Evolutionary conservation across 2,113 vertebrate genomes (phyloP).

Genomic region (Pristiophorus japonicus): DNA sequence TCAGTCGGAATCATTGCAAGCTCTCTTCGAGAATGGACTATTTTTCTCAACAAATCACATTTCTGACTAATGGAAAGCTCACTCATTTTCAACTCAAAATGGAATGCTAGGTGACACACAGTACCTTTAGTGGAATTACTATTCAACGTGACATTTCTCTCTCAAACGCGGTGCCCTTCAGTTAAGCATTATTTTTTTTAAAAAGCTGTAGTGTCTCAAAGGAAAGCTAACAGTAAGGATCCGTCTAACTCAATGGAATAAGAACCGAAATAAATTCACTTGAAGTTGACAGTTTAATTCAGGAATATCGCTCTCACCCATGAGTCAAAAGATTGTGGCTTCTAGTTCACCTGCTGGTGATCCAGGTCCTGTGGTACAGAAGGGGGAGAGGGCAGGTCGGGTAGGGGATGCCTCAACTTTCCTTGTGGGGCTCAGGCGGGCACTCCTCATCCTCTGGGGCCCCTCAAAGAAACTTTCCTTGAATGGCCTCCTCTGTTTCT

Average conservation of each 20-base stretch:
- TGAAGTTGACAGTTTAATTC: neutral
- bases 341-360: neutral
- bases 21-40: neutral
- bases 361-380: neutral
- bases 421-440: neutral
- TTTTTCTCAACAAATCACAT: neutral
- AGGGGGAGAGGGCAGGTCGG: neutral
- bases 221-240: neutral
- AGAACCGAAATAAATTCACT: neutral
- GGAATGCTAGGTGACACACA: neutral
- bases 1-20: neutral
- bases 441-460: neutral
- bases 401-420: neutral
- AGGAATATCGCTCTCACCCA: neutral
- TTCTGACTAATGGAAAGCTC: neutral
- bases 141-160: neutral
- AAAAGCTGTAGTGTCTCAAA: neutral
- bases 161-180: neutral
- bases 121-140: neutral
- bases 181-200: too few relatives aligned
- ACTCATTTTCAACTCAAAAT: neutral
- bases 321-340: neutral
- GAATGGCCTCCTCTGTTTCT: neutral
- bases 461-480: neutral
- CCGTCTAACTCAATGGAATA: neutral